Conservation (phyloP, 2,113 vertebrate species). For the Tyto alba region DNA sequence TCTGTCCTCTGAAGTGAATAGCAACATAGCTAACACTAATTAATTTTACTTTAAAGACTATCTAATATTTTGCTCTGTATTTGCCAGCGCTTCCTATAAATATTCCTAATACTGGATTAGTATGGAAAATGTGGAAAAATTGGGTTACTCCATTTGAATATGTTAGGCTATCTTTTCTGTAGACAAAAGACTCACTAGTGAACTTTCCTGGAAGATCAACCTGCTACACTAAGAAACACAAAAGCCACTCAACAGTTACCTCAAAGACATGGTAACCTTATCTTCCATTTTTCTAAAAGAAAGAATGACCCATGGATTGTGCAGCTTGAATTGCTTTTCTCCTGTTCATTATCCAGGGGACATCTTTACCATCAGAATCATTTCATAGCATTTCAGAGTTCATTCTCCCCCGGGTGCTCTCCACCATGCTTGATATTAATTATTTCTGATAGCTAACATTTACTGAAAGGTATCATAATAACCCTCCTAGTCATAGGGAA, state of each 20-base stretch:
- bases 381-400: background rate
- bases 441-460: background rate
- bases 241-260: background rate
- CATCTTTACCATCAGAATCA: background rate
- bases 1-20: background rate
- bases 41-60: background rate
- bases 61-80: background rate
- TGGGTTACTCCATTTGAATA: background rate
- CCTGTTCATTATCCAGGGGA: background rate
- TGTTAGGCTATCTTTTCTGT: background rate
- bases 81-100: background rate
- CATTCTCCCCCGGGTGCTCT: background rate
- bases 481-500: background rate
- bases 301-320: background rate
- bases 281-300: background rate
- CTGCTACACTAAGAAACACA: background rate
- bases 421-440: background rate
- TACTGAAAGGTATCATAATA: background rate
- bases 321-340: background rate
- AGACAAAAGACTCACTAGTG: background rate
- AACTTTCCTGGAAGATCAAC: background rate
- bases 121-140: background rate
- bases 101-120: background rate
- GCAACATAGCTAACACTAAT: background rate
- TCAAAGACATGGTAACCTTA: background rate